Base-by-base conservation (phyloP, 2,888 invertebrate genomes). In the Belgica antarctica region DNA sequence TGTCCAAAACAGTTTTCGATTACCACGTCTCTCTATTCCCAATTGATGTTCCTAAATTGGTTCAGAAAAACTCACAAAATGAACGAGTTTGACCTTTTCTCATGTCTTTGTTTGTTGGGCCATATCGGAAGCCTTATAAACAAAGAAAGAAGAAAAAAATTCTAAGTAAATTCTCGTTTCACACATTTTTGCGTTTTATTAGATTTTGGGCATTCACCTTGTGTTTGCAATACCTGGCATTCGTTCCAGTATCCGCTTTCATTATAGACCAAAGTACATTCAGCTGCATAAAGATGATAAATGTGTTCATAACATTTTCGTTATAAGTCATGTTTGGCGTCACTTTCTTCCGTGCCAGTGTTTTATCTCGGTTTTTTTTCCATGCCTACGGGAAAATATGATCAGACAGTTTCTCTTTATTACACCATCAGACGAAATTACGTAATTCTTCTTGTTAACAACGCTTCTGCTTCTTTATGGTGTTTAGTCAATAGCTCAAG, bases 371-470 rank as follows among this genome's bases (percentile, higher is more conserved):
- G 7, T 17, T 52, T n/a, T n/a, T n/a, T n/a, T 19, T 52, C 5
- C 52, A 22, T 8, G 52, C 41, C 41, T 41, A 4, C 52, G 22
- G 52, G 8, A n/a, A 15, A n/a, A 41, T n/a, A 52, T 52, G 52
- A 52, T 52, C 52, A 22, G 22, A 52, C 52, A 52, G 52, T 52
- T 52, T 52, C 22, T 52, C 52, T 52, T 52, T 52, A 52, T 52
- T 52, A 52, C 8, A 22, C 52, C 52, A 52, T 52, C 19, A 52
- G 52, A 17, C 22, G 8, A 22, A 52, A 52, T 41, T 52, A 52
- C 52, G 19, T 22, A 52, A 22, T n/a, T 52, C 52, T 41, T 41
- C 41, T 41, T 41, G 12, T 3, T 8, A 17, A 7, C 22, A 52
- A 52, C 52, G 17, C 22, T 52, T 52, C 34, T 31, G 5, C 12